Evolutionary conservation across 1,140 invertebrate genomes (phyloP), one percentile per base, ranked within the genome.

Genomic region (Drosophila cardini): DNA sequence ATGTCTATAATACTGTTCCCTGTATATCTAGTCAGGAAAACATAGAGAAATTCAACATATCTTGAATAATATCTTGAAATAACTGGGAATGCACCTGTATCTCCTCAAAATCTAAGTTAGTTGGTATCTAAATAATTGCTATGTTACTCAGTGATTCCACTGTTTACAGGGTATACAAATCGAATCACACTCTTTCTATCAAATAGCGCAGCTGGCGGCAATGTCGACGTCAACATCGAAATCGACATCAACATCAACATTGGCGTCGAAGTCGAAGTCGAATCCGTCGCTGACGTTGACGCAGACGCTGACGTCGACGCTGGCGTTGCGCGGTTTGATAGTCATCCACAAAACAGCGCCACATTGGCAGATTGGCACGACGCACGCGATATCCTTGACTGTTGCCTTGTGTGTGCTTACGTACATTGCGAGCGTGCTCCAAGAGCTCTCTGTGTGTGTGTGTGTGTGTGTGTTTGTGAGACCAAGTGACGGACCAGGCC

Each of bases 321-420:
- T 15, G 52, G 26, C 53, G 53, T 43, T 13, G 43, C 30, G 48
- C 58, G 55, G 26, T 32, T 26, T 60, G 48, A 68, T 45, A 74
- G 56, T 57, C 45, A 46, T 40, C n/a, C 32, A 26, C 21, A 26
- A 26, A 26, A 26, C 21, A 26, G 21, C 21, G 21, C n/a, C 32
- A 42, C 34, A 52, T 21, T 15, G 16, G 18, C 15, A 30, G 21
- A 16, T n/a, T 15, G 60, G n/a, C 55, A 53, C 68, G 68, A 72
- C 74, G 74, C 74, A 72, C 70, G 56, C 63, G 55, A 76, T 72
- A 76, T 76, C 74, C 74, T 76, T 76, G 69, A 76, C 74, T 68
- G 74, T 68, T 76, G 74, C 74, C 74, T 76, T 76, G 74, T 62
- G 43, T 72, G 50, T 76, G 69, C 69, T 72, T 76, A 72, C 62